phyloP scores from a whole-genome alignment of 2,113 vertebrate genomes.

The Geococcyx californianus region DNA sequence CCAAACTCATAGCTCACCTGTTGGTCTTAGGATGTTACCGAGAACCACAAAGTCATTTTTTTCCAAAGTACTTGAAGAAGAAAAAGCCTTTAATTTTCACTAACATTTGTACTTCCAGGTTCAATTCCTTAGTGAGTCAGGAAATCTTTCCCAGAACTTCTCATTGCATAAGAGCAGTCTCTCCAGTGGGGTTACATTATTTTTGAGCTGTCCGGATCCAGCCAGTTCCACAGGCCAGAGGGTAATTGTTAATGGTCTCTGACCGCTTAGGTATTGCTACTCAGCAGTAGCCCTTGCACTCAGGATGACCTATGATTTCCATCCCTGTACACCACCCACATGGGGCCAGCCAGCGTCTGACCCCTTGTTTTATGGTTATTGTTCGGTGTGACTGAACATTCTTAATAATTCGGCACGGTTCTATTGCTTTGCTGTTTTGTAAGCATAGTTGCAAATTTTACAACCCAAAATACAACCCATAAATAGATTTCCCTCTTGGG shows the following conservation, averaged over 20 bases:
- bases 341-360: background rate
- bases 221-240: background rate
- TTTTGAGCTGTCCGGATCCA: background rate
- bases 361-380: conserved; percentile 6
- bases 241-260: background rate
- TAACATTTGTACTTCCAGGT: background rate
- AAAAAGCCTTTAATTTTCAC: background rate
- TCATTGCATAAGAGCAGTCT: background rate
- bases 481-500: conserved; percentile 13
- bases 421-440: background rate
- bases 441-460: background rate
- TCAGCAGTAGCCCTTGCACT: background rate
- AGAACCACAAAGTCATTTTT: background rate
- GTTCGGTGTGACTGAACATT: conserved; percentile 34
- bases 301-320: background rate
- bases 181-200: background rate
- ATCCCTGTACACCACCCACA: background rate
- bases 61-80: background rate
- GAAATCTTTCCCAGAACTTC: background rate
- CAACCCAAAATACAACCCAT: background rate
- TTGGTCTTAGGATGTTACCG: background rate
- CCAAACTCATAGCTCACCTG: background rate
- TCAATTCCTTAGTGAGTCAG: background rate
- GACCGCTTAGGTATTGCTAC: background rate
- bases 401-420: background rate